Base-by-base conservation (phyloP, 2,888 invertebrate genomes). In the Apotomis capreana region DNA sequence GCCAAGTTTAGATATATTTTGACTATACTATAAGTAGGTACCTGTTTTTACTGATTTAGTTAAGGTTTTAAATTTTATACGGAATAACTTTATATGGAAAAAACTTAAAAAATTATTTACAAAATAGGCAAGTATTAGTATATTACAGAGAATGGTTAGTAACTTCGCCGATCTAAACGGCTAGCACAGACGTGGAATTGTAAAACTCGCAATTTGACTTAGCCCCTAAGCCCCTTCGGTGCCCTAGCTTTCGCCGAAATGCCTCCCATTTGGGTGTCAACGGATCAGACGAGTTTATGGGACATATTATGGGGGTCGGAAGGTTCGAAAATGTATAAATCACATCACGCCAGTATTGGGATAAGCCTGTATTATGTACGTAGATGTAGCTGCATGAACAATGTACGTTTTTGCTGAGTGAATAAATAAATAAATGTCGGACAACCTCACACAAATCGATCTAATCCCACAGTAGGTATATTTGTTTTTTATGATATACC, bases 321-420 rank as follows among this genome's bases (percentile, higher is more conserved):
- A 59, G 68, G 68, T 59, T 60, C 68, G 68, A 52, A 40, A 57
- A 59, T 67, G 12, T 52, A 40, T 68, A 68, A 68, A 68, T 68
- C 68, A 68, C 68, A 68, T 68, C 59, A 68, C 68, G 13, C 10
- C 51, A 52, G 46, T 36, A 51, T 46, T 52, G 52, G 68, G 59
- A 60, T 60, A 60, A 68, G 51, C 67, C 37, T 37, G 58, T 44
- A 55, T 58, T 49, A 67, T 15, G 58, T 37, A 37, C 15, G 6
- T 37, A 59, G 15, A 68, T 15, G 26, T 46, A 54, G 52, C 58
- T 58, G 37, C 58, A 49, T 46, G 64, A n/a, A 44, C 9, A 54
- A 15, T 4, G 46, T 46, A 5, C 6, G 4, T 46, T 60, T 15
- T 49, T 49, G 9, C 49, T 49, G 6, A 49, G 49, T 49, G 49